Base-by-base conservation (phyloP, 2,888 invertebrate genomes). In the Drosophila austrosaltans region DNA sequence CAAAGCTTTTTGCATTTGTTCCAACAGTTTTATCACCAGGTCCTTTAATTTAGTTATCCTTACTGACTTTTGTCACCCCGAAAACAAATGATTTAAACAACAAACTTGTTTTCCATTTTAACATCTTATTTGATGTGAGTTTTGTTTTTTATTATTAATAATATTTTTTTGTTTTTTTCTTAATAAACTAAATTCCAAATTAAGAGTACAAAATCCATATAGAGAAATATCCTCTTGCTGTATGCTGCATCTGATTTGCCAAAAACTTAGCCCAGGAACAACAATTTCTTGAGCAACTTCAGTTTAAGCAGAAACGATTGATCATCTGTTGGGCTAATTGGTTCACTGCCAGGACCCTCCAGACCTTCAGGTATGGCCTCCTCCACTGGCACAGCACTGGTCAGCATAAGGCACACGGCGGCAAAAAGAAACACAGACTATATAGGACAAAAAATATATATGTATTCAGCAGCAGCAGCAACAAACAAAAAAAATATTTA, bases 281-380 rank as follows among this genome's bases (percentile, higher is more conserved):
- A 77, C 16, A 91, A 81, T 74, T 90, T 90, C 75, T 90, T 91
- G 66, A 91, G 80, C 72, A 91, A 73, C 69, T 83, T 82, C 53
- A 91, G 64, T 71, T 91, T 91, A 42, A 91, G 75, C 60, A 91
- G 72, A 66, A 91, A 69, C 12, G 86, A 83, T 60, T 90, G 86
- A 73, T 91, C 89, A 63, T 90, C 91, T 2, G 85, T 69, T 10
- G 91, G 91, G 53, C 74, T 86, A 25, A 79, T 61, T n/a, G 77
- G 67, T 53, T 91, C 90, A 30, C 76, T 87, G 53, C 80, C 87
- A 66, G 76, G 77, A 57, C 90, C 91, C 53, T 90, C 91, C 58
- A 91, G 69, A 10, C 91, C 90, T 28, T 83, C 85, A 7, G 91
- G 91, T 25, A 91, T 89, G 30, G 91, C 69, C 70, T 91, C 91